A percentile compares a stretch with the other conserved stretches of the same genome.
Conservation (phyloP, 2,888 invertebrate species). For the Choreutis nemorana region DNA sequence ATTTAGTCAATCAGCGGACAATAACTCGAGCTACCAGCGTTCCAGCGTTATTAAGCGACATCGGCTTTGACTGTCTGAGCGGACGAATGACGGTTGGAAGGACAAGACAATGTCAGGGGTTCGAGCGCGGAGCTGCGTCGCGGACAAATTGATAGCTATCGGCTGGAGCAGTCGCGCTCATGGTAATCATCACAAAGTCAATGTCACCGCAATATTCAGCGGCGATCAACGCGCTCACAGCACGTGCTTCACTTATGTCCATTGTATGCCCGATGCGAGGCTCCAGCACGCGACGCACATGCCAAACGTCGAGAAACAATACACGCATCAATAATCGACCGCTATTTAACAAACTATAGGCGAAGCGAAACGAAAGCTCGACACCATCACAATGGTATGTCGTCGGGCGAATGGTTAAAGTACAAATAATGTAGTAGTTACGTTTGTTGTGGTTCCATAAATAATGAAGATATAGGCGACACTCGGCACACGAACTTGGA, state of each 20-base stretch:
- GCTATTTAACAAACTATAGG: slow-evolving; percentile 38
- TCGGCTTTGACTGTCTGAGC: too few relatives aligned
- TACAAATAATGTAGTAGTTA: too few relatives aligned
- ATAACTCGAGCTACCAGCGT: slow-evolving; percentile 26
- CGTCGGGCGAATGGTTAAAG: too few relatives aligned
- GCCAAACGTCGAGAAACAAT: slow-evolving; percentile 53
- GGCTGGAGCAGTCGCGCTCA: slow-evolving; percentile 30
- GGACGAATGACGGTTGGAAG: slow-evolving; percentile 30
- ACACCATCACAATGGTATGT: slow-evolving; percentile 36
- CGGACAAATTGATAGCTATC: slow-evolving; percentile 56
- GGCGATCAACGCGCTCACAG: slow-evolving; percentile 33
- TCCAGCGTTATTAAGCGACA: slow-evolving; percentile 33
- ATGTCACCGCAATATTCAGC: slow-evolving; percentile 38
- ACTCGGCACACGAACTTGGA: too few relatives aligned
- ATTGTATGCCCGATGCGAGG: slow-evolving; percentile 54
- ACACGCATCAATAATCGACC: slow-evolving; percentile 46
- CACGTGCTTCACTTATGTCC: slow-evolving; percentile 53
- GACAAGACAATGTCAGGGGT: slow-evolving; percentile 48
- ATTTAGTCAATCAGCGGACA: slow-evolving; percentile 39
- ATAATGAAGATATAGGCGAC: too few relatives aligned
- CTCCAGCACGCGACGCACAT: slow-evolving; percentile 46
- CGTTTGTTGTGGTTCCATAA: too few relatives aligned
- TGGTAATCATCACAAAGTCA: slow-evolving; percentile 46
- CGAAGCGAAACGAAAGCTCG: slow-evolving; percentile 35
- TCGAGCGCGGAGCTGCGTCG: slow-evolving; percentile 22